phyloP scores from a whole-genome alignment of 2,888 invertebrate species.

The Nomada ruficornis region DNA sequence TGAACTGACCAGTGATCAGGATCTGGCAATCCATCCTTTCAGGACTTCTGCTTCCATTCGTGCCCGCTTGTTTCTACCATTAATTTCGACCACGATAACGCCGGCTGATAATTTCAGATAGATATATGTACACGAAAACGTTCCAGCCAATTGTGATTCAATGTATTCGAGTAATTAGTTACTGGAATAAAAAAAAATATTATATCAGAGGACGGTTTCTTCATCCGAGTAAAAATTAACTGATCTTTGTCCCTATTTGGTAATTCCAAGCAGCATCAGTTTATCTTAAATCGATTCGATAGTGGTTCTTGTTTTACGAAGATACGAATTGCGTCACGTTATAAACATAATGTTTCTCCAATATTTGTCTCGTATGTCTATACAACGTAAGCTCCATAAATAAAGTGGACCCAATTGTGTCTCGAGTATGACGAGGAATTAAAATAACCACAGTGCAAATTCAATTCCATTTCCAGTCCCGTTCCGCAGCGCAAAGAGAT shows the following conservation, averaged over 20 bases:
- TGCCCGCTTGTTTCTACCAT: slow-evolving; percentile 40
- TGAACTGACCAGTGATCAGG: slow-evolving; percentile 65
- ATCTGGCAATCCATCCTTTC: slow-evolving; percentile 46
- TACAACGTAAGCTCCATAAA: too few species aligned
- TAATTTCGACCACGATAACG: slow-evolving; percentile 34
- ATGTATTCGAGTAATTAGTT: not conserved
- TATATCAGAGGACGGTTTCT: not conserved
- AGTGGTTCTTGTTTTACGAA: slow-evolving; percentile 4
- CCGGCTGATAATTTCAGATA: slow-evolving; percentile 20
- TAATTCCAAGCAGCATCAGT: not conserved
- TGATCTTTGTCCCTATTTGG: slow-evolving; percentile 4
- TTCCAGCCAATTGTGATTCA: not conserved
- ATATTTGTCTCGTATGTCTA: not conserved
- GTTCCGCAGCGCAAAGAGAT: too few species aligned
- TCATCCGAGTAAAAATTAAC: not conserved
- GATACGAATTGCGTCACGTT: slow-evolving; percentile 1
- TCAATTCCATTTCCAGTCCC: too few species aligned
- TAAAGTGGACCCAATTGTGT: too few species aligned
- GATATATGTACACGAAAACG: not conserved
- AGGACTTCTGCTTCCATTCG: slow-evolving; percentile 37
- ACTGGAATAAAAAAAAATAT: too few species aligned
- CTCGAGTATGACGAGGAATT: too few species aligned
- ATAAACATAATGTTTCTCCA: not conserved
- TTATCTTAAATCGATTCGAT: slow-evolving; percentile 3
- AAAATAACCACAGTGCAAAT: too few species aligned